Evolutionary conservation across 1,140 invertebrate species (phyloP).

Genomic region (Trissolcus basalis): DNA sequence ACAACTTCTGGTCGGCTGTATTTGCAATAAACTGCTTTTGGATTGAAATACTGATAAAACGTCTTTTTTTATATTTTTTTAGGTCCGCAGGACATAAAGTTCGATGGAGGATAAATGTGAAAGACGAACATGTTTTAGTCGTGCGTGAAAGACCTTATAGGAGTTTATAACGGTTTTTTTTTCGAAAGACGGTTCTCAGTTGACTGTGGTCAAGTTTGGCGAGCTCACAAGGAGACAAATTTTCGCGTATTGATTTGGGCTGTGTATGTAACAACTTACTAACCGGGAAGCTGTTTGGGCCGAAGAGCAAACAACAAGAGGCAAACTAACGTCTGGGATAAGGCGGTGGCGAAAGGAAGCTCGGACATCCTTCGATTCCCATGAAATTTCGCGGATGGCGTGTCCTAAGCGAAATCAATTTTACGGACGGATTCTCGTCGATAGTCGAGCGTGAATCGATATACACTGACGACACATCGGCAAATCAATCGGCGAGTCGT

Average conservation of each 20-base stretch:
- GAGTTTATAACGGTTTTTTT: slow-evolving; percentile 36
- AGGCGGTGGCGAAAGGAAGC: slow-evolving; percentile 50
- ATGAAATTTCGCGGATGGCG: slow-evolving; percentile 68
- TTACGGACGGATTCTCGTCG: slow-evolving; percentile 66
- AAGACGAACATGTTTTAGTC: slow-evolving; percentile 24
- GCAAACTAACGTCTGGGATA: slow-evolving; percentile 47
- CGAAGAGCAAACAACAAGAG: slow-evolving; percentile 35
- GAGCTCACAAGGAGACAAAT: slow-evolving; percentile 37
- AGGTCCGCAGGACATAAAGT: slow-evolving; percentile 1
- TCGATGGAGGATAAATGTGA: slow-evolving; percentile 7
- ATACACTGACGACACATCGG: slow-evolving; percentile 44
- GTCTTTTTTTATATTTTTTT: slow-evolving; percentile 29
- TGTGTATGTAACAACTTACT: slow-evolving; percentile 55
- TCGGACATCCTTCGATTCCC: slow-evolving; percentile 66
- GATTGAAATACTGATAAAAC: slow-evolving; percentile 39
- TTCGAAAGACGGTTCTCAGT: slow-evolving; percentile 28
- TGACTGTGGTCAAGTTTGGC: slow-evolving; percentile 33
- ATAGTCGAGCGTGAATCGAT: slow-evolving; percentile 59
- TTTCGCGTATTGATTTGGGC: slow-evolving; percentile 53
- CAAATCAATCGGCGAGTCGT: slow-evolving; percentile 47
- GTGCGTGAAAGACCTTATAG: slow-evolving; percentile 27
- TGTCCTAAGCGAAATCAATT: slow-evolving; percentile 67
- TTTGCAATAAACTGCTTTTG: slow-evolving; percentile 24
- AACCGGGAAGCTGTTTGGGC: slow-evolving; percentile 43
- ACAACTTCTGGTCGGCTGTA: slow-evolving; percentile 10